These are phyloP conservation scores for Luidia sarsii DNA, from an alignment of 53 echinoderm and acorn worm genomes.

Conservation along the genomic window DNA sequence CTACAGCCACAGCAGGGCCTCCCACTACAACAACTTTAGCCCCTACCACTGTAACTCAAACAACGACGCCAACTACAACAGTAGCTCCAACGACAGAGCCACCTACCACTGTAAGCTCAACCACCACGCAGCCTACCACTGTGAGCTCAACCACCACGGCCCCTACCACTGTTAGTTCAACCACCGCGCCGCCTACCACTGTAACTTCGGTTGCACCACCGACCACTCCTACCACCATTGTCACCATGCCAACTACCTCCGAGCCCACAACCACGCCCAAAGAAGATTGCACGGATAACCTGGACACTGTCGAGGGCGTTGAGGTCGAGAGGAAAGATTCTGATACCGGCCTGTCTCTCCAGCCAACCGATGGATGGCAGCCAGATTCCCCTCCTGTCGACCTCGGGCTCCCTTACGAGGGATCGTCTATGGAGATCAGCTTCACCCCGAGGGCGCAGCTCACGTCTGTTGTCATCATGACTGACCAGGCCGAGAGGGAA, in stretches of 20 bases:
- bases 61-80: background rate
- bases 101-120: background rate
- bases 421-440: slow-evolving; percentile 1
- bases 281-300: background rate
- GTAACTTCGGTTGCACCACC: background rate
- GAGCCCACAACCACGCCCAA: background rate
- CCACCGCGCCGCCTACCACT: background rate
- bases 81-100: background rate
- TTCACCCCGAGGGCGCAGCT: slow-evolving; percentile 1
- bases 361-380: background rate
- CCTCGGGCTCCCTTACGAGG: background rate
- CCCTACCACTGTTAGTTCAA: background rate
- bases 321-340: background rate
- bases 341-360: background rate
- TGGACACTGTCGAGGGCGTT: background rate
- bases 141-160: background rate
- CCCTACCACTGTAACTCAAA: background rate
- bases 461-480: slow-evolving; percentile 9
- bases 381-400: background rate
- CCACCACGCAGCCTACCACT: background rate
- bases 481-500: background rate
- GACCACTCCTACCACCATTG: background rate
- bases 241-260: background rate
- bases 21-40: slow-evolving; percentile 8
- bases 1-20: background rate